These are phyloP conservation scores for Drosophila sulfurigaster DNA, from an alignment of 1,140 invertebrate species.

Conservation along the genomic window DNA sequence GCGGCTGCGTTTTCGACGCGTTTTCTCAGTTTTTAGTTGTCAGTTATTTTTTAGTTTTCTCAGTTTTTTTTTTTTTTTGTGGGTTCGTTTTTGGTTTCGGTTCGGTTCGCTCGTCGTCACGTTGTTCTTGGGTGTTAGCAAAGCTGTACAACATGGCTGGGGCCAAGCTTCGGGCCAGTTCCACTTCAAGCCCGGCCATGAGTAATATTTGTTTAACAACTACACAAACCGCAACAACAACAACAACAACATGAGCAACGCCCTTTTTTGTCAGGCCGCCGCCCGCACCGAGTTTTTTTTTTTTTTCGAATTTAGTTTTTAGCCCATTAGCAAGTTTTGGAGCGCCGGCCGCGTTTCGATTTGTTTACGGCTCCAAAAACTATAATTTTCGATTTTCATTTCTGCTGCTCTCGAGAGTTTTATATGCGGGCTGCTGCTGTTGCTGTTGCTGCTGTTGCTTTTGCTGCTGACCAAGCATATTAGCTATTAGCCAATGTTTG, in stretches of 20 bases:
- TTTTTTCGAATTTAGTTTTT: conserved; percentile 5
- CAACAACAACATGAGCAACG: conserved; percentile 50
- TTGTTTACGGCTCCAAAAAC: conserved; percentile 26
- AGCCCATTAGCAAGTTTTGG: conserved; percentile 43
- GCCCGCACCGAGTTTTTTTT: conserved; percentile 51
- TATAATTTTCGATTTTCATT: conserved; percentile 6
- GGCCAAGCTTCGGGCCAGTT: conserved; percentile 31
- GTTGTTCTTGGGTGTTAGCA: conserved; percentile 77
- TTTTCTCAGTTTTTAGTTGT: conserved; percentile 19
- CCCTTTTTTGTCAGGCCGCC: conserved; percentile 74
- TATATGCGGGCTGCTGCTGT: no score
- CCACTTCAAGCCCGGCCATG: conserved; percentile 54
- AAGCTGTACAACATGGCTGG: conserved; percentile 75
- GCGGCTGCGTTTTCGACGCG: conserved; percentile 56
- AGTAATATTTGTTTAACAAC: conserved; percentile 79
- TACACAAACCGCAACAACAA: conserved; percentile 22
- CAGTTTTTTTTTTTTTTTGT: neutral
- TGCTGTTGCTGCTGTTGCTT: no score
- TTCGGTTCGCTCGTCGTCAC: conserved; percentile 61
- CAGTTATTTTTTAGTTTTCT: conserved; percentile 10
- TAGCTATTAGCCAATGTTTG: conserved; percentile 18
- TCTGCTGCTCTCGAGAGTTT: neutral
- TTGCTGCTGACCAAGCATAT: conserved; percentile 10
- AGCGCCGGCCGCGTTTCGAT: conserved; percentile 40
- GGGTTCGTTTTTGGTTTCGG: conserved; percentile 30